These are phyloP conservation scores for Nyctalus aviator DNA, from an alignment of 2,797 vertebrate genomes.

Conservation along the genomic window DNA sequence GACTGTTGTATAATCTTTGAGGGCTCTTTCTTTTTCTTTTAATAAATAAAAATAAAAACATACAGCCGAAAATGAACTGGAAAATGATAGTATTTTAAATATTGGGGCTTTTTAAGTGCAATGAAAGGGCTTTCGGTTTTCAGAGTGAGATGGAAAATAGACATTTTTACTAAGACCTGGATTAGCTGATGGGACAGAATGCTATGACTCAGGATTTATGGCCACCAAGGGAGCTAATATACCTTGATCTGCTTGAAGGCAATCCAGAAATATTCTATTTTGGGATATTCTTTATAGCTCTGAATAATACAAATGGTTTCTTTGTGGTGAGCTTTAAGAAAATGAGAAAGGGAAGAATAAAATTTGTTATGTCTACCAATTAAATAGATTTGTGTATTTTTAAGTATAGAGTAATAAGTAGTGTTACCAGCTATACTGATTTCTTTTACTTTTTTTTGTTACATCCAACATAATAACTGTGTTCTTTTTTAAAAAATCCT, in stretches of 20 bases:
- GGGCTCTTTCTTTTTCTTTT: background rate
- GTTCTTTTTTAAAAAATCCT: too few relatives aligned
- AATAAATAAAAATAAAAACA: conserved; percentile 28
- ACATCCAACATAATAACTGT: background rate
- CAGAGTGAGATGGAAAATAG: background rate
- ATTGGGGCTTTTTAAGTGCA: conserved; percentile 6
- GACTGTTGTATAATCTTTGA: background rate
- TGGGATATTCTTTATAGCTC: conserved; percentile 4
- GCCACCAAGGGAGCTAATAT: background rate
- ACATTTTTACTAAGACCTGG: background rate
- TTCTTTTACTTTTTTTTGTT: conserved; percentile 40
- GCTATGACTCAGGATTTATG: background rate
- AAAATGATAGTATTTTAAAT: conserved; percentile 20
- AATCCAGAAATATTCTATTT: background rate
- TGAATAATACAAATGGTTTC: conserved; percentile 46
- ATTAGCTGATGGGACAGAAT: conserved; percentile 9
- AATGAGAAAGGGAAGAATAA: conserved; percentile 26
- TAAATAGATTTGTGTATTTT: conserved; percentile 36
- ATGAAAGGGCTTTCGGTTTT: conserved; percentile 20
- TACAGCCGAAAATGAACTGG: conserved; percentile 8
- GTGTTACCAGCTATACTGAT: background rate
- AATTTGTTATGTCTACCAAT: background rate
- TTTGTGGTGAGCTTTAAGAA: conserved; percentile 25
- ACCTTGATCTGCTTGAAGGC: background rate
- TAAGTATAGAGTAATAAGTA: conserved; percentile 12